phyloP scores from a whole-genome alignment of 2,797 vertebrate species.

The Enteromius argenteus region DNA sequence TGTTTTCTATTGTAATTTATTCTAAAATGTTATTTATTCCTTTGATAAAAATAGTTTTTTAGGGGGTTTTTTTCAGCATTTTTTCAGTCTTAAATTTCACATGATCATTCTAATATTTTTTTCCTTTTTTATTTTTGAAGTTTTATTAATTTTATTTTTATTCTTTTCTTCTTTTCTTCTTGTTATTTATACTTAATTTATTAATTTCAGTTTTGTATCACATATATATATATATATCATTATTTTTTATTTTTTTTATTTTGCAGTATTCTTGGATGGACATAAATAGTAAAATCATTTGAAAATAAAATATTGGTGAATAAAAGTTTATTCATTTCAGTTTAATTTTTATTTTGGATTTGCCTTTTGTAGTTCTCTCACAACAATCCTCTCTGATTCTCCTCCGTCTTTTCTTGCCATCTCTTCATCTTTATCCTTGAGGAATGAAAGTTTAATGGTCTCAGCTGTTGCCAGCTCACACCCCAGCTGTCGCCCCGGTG shows the following conservation, averaged over 20 bases:
- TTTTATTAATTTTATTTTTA: neutral
- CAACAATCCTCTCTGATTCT: neutral
- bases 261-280: too few species aligned
- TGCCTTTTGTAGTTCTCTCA: neutral
- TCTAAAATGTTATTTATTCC: neutral
- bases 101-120: too few species aligned
- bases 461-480: slow-evolving; percentile 53
- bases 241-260: too few species aligned
- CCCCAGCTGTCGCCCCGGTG: slow-evolving; percentile 46
- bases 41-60: neutral
- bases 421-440: slow-evolving; percentile 42
- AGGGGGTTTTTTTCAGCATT: neutral
- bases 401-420: slow-evolving; percentile 11
- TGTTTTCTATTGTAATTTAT: neutral
- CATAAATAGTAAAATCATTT: too few species aligned
- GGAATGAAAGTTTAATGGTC: slow-evolving; percentile 54
- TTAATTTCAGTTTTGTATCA: too few species aligned
- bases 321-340: too few species aligned
- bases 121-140: neutral
- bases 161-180: neutral
- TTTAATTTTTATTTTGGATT: too few species aligned
- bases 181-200: too few species aligned
- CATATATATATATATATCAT: too few species aligned
- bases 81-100: neutral
- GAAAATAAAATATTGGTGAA: too few species aligned